phyloP scores from a whole-genome alignment of 2,888 invertebrate species.

The Rotaria macrura region DNA sequence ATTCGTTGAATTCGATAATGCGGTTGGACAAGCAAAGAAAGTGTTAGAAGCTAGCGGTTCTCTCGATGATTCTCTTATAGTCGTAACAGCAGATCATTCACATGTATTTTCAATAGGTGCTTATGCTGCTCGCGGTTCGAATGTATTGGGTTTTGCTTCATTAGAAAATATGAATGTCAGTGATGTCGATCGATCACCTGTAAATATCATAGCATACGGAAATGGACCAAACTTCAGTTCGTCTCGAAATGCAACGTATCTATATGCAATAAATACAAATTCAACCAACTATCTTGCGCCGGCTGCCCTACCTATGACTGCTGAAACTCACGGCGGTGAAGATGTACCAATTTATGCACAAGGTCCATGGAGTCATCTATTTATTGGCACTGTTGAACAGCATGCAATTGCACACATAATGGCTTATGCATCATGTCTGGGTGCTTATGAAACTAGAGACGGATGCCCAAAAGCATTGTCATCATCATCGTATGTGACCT shows the following conservation, averaged over 20 bases:
- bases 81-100: slow-evolving; percentile 34
- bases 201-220: slow-evolving; percentile 25
- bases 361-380: slow-evolving; percentile 70
- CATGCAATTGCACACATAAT: slow-evolving; percentile 75
- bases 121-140: slow-evolving; percentile 20
- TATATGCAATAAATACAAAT: neutral
- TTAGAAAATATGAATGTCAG: neutral
- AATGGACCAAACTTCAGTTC: slow-evolving; percentile 26
- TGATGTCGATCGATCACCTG: neutral
- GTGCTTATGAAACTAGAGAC: neutral
- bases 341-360: slow-evolving; percentile 73
- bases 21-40: slow-evolving; percentile 22
- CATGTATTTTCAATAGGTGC: slow-evolving; percentile 33
- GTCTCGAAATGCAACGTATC: neutral
- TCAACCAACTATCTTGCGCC: slow-evolving; percentile 37
- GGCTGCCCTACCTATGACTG: slow-evolving; percentile 36
- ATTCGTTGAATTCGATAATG: slow-evolving; percentile 32
- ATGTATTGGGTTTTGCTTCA: slow-evolving; percentile 27
- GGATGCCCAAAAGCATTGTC: neutral
- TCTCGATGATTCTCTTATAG: slow-evolving; percentile 13
- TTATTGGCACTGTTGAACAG: slow-evolving; percentile 75
- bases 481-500: too few relatives aligned
- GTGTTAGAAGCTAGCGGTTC: neutral
- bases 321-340: slow-evolving; percentile 55
- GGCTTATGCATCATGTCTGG: slow-evolving; percentile 53